phyloP scores from a whole-genome alignment of 2,797 vertebrate species.

The Hydrolagus colliei region DNA sequence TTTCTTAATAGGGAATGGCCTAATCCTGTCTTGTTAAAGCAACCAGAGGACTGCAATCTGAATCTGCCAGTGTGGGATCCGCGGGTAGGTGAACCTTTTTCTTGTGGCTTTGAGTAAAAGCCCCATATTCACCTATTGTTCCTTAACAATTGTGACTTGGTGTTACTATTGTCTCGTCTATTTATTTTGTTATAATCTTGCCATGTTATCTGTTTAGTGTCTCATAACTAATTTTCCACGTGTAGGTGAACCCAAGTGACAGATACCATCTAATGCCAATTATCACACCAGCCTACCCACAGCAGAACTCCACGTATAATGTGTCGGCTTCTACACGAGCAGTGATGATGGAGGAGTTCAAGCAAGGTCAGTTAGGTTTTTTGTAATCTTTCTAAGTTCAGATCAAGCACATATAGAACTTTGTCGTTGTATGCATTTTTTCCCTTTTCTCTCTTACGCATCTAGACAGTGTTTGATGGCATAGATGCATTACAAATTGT shows the following conservation, averaged over 20 bases:
- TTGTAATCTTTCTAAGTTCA: neutral
- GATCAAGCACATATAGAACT: neutral
- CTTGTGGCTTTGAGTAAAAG: slow-evolving; percentile 42
- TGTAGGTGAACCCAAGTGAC: slow-evolving; percentile 79
- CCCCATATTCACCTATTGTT: neutral
- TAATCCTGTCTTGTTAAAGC: slow-evolving; percentile 75
- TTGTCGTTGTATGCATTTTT: neutral
- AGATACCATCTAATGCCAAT: slow-evolving; percentile 87
- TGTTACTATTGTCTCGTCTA: too few relatives aligned
- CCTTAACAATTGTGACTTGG: too few relatives aligned
- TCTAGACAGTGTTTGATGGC: slow-evolving; percentile 42
- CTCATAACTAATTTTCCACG: neutral
- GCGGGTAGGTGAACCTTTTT: slow-evolving; percentile 71
- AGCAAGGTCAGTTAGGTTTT: slow-evolving; percentile 67
- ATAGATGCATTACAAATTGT: slow-evolving; percentile 36
- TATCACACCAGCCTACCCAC: slow-evolving; percentile 85
- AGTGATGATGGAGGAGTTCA: slow-evolving; percentile 82
- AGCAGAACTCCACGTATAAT: slow-evolving; percentile 87
- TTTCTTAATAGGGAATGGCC: slow-evolving; percentile 80
- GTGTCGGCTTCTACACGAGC: slow-evolving; percentile 76
- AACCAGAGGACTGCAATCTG: slow-evolving; percentile 75
- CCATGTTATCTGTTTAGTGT: too few relatives aligned
- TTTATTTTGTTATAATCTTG: too few relatives aligned
- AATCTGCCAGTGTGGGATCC: slow-evolving; percentile 84
- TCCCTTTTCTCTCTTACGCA: neutral